These are phyloP conservation scores for Lycia hirtaria DNA, from an alignment of 2,888 invertebrate species.

Conservation along the genomic window DNA sequence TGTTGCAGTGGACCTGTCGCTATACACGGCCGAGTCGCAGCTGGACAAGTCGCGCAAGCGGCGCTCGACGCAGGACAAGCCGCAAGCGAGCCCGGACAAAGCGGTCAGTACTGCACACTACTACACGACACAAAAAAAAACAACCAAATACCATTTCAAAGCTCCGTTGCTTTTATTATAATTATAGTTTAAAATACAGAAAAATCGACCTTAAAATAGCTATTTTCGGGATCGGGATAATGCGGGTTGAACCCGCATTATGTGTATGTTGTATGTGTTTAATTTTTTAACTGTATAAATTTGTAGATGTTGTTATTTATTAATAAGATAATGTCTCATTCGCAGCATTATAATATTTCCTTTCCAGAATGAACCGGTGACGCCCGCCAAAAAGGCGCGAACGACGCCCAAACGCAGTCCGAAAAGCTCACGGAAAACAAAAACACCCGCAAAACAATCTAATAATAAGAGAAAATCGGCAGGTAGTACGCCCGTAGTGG, in stretches of 20 bases:
- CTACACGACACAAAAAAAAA: background rate
- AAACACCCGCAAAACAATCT: slow-evolving; percentile 45
- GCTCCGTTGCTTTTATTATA: too few relatives aligned
- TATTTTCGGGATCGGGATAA: too few relatives aligned
- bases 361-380: slow-evolving; percentile 60
- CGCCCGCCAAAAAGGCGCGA: slow-evolving; percentile 71
- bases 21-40: slow-evolving; percentile 94
- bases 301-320: too few relatives aligned
- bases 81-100: background rate
- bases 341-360: slow-evolving; percentile 1
- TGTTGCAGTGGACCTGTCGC: slow-evolving; percentile 90
- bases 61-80: slow-evolving; percentile 6
- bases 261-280: too few relatives aligned
- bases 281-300: too few relatives aligned
- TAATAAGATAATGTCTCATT: too few relatives aligned
- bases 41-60: slow-evolving; percentile 85
- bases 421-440: slow-evolving; percentile 64
- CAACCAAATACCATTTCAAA: background rate
- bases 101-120: background rate
- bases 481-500: slow-evolving; percentile 78
- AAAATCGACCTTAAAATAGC: too few relatives aligned
- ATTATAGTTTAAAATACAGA: too few relatives aligned
- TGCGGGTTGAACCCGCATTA: too few relatives aligned
- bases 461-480: slow-evolving; percentile 68
- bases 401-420: slow-evolving; percentile 74